Percentiles rank a stretch among this genome's conserved stretches.
These are phyloP conservation scores for Arctopsyche grandis DNA, from an alignment of 1,140 invertebrate genomes.

Conservation along the genomic window DNA sequence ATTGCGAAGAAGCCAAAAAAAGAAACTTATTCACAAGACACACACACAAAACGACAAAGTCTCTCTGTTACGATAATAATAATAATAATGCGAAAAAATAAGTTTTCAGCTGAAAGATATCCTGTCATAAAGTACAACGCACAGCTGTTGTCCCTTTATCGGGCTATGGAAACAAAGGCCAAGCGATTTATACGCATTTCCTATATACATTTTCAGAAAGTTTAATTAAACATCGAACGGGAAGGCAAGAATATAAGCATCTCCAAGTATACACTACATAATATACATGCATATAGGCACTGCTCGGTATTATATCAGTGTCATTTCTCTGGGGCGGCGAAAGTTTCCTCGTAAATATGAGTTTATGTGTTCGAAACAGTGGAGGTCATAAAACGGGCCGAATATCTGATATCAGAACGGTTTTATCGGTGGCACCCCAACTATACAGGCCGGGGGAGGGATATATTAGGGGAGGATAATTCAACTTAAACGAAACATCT, in stretches of 20 bases:
- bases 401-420: conserved; percentile 39
- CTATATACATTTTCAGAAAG: conserved; percentile 34
- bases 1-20: no score
- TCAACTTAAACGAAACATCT: background rate
- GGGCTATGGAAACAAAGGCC: conserved; percentile 34
- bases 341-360: conserved; percentile 48
- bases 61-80: background rate
- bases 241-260: conserved; percentile 19
- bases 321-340: background rate
- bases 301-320: background rate
- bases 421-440: background rate
- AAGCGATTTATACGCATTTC: conserved; percentile 30
- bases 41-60: background rate
- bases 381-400: conserved; percentile 36
- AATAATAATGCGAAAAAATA: background rate
- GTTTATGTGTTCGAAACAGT: conserved; percentile 42
- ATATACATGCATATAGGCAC: background rate
- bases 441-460: background rate
- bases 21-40: no score
- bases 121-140: conserved; percentile 37
- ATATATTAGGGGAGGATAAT: background rate
- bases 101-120: conserved; percentile 30
- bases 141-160: conserved; percentile 39
- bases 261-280: background rate
- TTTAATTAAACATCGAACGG: conserved; percentile 50